phyloP scores from a whole-genome alignment of 2,113 vertebrate genomes.

The Cinclus mexicanus region DNA sequence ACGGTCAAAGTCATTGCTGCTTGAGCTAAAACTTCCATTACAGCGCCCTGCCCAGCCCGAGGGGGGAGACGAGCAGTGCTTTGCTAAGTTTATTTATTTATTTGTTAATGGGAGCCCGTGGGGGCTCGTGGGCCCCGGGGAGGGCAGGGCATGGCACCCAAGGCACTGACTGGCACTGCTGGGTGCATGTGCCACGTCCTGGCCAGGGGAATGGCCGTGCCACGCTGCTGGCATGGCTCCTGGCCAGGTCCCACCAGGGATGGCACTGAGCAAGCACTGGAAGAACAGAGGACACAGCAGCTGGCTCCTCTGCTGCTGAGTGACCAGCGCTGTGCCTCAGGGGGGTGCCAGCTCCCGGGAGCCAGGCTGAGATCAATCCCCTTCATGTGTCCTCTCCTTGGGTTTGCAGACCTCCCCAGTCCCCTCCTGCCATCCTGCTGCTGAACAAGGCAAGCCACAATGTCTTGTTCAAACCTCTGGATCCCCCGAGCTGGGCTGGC shows the following conservation, averaged over 20 bases:
- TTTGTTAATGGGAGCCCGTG: background rate
- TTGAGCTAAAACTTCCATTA: constrained; percentile 65
- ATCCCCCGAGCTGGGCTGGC: background rate
- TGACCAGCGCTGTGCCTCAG: fast-evolving
- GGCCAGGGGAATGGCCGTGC: fast-evolving
- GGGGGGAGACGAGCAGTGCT: background rate
- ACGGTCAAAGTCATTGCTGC: constrained; percentile 63
- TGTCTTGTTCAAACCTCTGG: fast-evolving
- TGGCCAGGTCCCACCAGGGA: fast-evolving
- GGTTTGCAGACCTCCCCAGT: background rate
- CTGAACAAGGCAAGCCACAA: fast-evolving
- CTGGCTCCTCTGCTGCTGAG: background rate
- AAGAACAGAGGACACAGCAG: fast-evolving
- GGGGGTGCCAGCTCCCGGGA: background rate
- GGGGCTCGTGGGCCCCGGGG: background rate
- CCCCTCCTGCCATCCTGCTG: background rate
- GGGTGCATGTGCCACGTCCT: fast-evolving
- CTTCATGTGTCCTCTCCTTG: fast-evolving
- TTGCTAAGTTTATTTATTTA: background rate
- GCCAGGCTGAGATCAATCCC: background rate
- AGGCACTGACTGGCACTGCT: fast-evolving
- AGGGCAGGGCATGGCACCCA: background rate
- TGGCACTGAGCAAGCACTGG: fast-evolving
- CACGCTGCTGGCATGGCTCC: fast-evolving
- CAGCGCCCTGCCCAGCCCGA: background rate